Evolutionary conservation across 2,888 invertebrate species (phyloP).

Genomic region (Thera obeliscata): DNA sequence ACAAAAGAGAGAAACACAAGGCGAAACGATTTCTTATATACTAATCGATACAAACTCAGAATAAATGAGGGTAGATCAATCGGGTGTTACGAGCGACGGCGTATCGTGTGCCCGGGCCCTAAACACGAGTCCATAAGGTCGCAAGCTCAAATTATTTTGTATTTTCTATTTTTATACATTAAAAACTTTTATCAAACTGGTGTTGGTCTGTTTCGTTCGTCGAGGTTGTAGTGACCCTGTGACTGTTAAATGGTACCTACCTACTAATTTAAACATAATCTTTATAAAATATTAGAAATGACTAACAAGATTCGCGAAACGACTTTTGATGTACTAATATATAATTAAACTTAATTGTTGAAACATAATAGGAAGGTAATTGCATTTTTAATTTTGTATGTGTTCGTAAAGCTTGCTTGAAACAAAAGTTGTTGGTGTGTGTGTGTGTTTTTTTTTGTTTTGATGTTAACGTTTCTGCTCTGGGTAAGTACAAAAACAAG

Average conservation of each 20-base stretch:
- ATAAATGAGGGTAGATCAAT: too few species aligned
- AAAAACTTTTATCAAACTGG: conserved; percentile 37
- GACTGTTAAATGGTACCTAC: too few species aligned
- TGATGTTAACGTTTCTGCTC: not conserved
- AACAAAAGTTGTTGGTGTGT: conserved; percentile 25
- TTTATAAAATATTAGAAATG: not conserved
- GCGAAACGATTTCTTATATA: too few species aligned
- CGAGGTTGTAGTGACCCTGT: not conserved
- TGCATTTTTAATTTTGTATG: conserved; percentile 8
- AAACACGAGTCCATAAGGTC: conserved; percentile 7
- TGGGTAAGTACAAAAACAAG: not conserved
- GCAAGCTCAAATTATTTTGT: conserved; percentile 33
- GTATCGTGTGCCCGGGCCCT: conserved; percentile 10
- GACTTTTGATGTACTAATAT: not conserved
- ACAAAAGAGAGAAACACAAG: too few species aligned
- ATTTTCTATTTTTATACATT: conserved; percentile 45
- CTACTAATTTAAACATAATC: not conserved
- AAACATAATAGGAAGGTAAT: conserved; percentile 1
- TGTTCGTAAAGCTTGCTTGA: conserved; percentile 50
- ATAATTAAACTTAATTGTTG: not conserved
- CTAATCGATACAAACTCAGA: too few species aligned
- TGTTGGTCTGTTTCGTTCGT: conserved; percentile 31
- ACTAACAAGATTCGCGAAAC: not conserved
- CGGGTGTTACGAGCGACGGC: too few species aligned
- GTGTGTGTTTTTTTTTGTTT: conserved; percentile 32